Conservation (phyloP, 2,888 invertebrate species). For the Rambutsinella grinnellia region DNA sequence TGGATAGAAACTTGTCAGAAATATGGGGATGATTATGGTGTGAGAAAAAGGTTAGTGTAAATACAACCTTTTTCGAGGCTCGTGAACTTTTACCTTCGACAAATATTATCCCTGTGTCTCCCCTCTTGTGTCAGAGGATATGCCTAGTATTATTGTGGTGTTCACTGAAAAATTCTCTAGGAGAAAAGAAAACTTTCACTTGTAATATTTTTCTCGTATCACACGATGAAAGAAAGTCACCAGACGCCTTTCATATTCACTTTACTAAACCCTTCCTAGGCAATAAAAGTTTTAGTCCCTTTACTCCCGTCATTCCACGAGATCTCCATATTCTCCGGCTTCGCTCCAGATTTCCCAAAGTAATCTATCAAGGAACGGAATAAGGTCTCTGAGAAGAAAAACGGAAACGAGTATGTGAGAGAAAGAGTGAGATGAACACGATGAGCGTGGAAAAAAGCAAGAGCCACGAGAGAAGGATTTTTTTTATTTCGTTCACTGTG, state of each 20-base stretch:
- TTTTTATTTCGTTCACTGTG: conserved; percentile 5
- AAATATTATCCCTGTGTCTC: neutral
- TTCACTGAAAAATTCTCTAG: too few species aligned
- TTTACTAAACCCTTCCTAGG: neutral
- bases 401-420: too few species aligned
- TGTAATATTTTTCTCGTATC: neutral
- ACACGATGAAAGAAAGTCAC: neutral
- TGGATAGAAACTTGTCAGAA: neutral
- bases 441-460: neutral
- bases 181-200: neutral
- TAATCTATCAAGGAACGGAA: neutral
- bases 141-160: too few species aligned
- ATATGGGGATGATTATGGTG: neutral
- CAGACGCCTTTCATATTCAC: neutral
- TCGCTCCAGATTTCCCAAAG: neutral
- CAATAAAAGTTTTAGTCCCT: neutral
- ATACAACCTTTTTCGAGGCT: neutral
- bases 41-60: conserved; percentile 8
- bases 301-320: neutral
- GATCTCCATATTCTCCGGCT: neutral
- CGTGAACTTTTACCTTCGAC: neutral
- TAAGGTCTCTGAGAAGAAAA: too few species aligned
- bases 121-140: too few species aligned
- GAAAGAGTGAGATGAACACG: neutral
- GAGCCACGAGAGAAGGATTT: neutral